Evolutionary conservation across 2,888 invertebrate species (phyloP).

Genomic region (Drepana falcataria): DNA sequence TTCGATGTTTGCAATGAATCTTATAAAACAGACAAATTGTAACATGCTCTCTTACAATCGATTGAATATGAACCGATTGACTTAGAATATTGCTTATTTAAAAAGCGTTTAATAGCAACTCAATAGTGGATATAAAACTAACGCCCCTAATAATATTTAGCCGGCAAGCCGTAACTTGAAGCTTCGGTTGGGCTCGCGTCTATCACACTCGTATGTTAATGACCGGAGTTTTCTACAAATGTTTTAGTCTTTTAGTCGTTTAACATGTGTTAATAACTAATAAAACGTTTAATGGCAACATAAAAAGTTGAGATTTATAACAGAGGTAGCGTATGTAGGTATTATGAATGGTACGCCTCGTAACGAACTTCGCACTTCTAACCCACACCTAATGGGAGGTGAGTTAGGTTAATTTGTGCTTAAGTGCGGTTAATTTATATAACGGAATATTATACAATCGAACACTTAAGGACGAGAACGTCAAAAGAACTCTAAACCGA

Average conservation of each 20-base stretch:
- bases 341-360: slow-evolving; percentile 63
- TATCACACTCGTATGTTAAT: slow-evolving; percentile 60
- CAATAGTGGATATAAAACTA: background rate
- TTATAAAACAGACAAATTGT: no score
- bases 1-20: no score
- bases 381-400: no score
- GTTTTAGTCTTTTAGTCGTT: slow-evolving; percentile 68
- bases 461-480: no score
- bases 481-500: no score
- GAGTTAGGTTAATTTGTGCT: background rate
- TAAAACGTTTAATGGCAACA: slow-evolving; percentile 76
- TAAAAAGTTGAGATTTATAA: slow-evolving; percentile 77
- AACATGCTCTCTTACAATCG: no score
- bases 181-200: slow-evolving; percentile 22
- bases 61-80: no score
- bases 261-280: slow-evolving; percentile 77
- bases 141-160: slow-evolving; percentile 28
- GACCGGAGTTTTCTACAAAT: slow-evolving; percentile 69
- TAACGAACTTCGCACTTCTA: slow-evolving; percentile 18
- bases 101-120: background rate
- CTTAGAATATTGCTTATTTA: no score
- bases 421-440: slow-evolving; percentile 11
- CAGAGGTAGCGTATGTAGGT: slow-evolving; percentile 62
- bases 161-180: slow-evolving; percentile 31
- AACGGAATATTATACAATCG: no score